Evolutionary conservation across 2,888 invertebrate genomes (phyloP).

Genomic region (Calliphora vomitoria): DNA sequence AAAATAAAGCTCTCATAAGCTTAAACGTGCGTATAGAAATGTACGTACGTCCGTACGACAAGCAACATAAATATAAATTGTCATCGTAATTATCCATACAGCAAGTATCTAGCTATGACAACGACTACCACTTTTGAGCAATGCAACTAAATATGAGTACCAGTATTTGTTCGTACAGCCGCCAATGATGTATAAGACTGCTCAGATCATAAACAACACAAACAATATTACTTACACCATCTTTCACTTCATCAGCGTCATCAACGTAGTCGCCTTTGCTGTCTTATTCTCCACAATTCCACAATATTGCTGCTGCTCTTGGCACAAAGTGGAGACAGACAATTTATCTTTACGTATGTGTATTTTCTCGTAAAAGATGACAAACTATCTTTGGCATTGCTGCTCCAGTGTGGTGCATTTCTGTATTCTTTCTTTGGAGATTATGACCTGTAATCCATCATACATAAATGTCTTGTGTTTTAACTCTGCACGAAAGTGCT

Average conservation of each 20-base stretch:
- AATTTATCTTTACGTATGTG: slow-evolving; percentile 50
- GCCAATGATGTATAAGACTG: slow-evolving; percentile 1
- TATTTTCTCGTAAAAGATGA: slow-evolving; percentile 50
- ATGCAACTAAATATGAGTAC: background rate
- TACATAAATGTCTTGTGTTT: slow-evolving; percentile 41
- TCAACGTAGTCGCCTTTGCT: slow-evolving; percentile 5
- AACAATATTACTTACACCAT: slow-evolving; percentile 48
- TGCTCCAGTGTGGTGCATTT: background rate
- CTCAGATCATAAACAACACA: slow-evolving; percentile 26
- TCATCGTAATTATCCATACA: slow-evolving; percentile 33
- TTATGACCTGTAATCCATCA: slow-evolving; percentile 70
- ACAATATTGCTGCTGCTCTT: slow-evolving; percentile 27
- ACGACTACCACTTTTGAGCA: slow-evolving; percentile 6
- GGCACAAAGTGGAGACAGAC: slow-evolving; percentile 54
- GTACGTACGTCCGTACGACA: background rate
- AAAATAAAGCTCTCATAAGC: background rate
- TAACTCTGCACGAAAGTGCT: slow-evolving; percentile 13
- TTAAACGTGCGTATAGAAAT: background rate
- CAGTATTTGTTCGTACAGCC: background rate
- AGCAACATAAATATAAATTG: slow-evolving; percentile 38
- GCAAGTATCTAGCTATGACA: slow-evolving; percentile 3
- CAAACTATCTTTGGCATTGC: slow-evolving; percentile 51
- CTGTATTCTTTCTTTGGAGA: slow-evolving; percentile 51
- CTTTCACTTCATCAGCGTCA: slow-evolving; percentile 42
- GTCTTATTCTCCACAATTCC: background rate